A percentile compares a stretch with the other conserved stretches of the same genome.
Conservation (phyloP, 2,888 invertebrate species). For the Noctua comes region DNA sequence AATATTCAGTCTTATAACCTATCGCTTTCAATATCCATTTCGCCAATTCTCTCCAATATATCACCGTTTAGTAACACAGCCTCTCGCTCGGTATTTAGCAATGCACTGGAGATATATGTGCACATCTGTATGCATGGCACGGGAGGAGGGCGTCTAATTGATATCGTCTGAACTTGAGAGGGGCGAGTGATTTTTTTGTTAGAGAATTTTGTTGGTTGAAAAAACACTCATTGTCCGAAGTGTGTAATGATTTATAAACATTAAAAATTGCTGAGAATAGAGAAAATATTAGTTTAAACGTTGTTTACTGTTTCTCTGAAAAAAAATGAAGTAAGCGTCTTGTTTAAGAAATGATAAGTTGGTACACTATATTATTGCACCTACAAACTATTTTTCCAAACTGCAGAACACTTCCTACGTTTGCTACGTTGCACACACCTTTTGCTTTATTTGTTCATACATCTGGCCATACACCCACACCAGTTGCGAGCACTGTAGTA, state of each 20-base stretch:
- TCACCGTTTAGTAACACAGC: conserved; percentile 9
- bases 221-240: not conserved
- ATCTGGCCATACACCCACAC: not conserved
- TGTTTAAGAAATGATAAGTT: not conserved
- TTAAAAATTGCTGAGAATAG: not conserved
- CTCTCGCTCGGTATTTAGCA: conserved; percentile 45
- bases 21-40: conserved; percentile 7
- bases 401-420: not conserved
- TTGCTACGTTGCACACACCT: not conserved
- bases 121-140: conserved; percentile 50
- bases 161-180: conserved; percentile 37
- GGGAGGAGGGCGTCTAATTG: conserved; percentile 51
- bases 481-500: not conserved
- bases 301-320: not conserved
- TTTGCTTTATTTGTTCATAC: not conserved
- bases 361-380: too few species aligned
- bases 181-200: not conserved
- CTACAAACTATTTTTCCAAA: not conserved
- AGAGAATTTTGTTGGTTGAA: not conserved
- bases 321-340: not conserved
- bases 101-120: conserved; percentile 54
- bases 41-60: conserved; percentile 31
- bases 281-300: not conserved
- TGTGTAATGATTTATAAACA: not conserved
- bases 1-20: not conserved